phyloP scores from a whole-genome alignment of 2,113 vertebrate species.

The Rhinopomastus cyanomelas region DNA sequence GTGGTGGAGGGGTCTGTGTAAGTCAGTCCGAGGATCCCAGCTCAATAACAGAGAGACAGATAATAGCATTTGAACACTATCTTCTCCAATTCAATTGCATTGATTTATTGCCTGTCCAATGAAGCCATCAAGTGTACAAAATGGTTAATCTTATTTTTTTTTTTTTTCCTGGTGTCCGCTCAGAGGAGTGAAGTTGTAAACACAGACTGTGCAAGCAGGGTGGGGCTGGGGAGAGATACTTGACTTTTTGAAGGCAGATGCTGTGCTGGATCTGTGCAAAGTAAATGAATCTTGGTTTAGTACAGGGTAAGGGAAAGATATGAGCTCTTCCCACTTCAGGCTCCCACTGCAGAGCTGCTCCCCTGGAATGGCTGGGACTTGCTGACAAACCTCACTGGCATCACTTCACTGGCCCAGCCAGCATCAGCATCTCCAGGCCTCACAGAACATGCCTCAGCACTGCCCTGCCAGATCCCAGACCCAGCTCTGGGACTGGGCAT shows the following conservation, averaged over 20 bases:
- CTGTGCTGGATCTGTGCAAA: neutral
- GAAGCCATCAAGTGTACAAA: constrained; percentile 66
- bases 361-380: neutral
- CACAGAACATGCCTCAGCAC: neutral
- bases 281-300: neutral
- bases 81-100: constrained; percentile 70
- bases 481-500: accelerated
- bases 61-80: constrained; percentile 70
- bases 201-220: neutral
- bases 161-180: constrained; percentile 29
- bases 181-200: constrained; percentile 46
- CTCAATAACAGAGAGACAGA: constrained; percentile 57
- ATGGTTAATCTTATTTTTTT: constrained; percentile 66
- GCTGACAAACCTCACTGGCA: neutral
- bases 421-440: neutral
- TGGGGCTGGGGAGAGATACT: neutral
- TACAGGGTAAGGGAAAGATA: neutral
- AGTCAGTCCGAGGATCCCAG: constrained; percentile 54
- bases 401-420: neutral
- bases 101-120: constrained; percentile 72
- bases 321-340: neutral
- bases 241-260: neutral
- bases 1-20: constrained; percentile 1
- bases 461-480: neutral
- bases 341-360: neutral